A percentile compares a stretch with the other conserved stretches of the same genome.
These are phyloP conservation scores for Nebria ingens DNA, from an alignment of 1,140 invertebrate species.

Conservation along the genomic window DNA sequence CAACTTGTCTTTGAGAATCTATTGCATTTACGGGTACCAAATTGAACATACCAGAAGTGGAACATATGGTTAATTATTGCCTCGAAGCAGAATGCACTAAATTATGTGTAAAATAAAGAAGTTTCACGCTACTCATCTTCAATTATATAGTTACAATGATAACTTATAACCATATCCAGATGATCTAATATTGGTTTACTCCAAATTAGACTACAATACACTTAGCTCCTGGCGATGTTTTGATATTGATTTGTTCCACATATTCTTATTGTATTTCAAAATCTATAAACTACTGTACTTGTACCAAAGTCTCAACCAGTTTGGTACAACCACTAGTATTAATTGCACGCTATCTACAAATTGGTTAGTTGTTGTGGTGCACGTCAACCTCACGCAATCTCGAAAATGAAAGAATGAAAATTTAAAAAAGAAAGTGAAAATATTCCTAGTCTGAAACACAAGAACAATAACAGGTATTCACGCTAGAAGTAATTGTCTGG, in stretches of 20 bases:
- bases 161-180: no score
- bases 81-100: not conserved
- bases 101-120: not conserved
- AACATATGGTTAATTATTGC: not conserved
- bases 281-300: no score
- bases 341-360: constrained; percentile 6
- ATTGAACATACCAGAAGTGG: not conserved
- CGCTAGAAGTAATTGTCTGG: not conserved
- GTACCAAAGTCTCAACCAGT: not conserved
- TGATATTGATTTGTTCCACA: not conserved
- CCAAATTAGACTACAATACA: no score
- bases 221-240: not conserved
- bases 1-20: not conserved
- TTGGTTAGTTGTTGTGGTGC: not conserved
- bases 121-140: not conserved
- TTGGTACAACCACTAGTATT: not conserved
- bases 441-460: no score
- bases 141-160: no score
- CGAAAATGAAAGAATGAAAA: constrained; percentile 2
- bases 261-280: no score
- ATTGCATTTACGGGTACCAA: not conserved
- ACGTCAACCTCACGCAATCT: not conserved
- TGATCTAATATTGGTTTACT: no score
- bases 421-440: not conserved
- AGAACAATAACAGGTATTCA: not conserved